phyloP scores from a whole-genome alignment of 2,888 invertebrate genomes.

The Pandemis heparana region DNA sequence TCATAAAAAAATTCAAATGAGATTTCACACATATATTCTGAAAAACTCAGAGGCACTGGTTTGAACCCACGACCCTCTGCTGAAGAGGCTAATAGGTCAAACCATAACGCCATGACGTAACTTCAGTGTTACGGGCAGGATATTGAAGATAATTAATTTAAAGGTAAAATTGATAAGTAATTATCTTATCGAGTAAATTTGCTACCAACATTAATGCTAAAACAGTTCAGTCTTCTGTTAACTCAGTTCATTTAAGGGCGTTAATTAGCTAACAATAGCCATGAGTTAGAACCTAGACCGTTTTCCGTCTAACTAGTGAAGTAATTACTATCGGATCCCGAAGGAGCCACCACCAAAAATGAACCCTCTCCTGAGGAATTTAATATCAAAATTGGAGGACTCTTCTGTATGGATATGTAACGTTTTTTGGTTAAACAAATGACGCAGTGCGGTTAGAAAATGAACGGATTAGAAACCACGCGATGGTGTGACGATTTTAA shows the following conservation, averaged over 20 bases:
- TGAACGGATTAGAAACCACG: conserved; percentile 32
- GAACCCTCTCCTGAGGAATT: background rate
- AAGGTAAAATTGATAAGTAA: background rate
- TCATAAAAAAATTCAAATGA: too few species aligned
- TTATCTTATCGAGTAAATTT: too few species aligned
- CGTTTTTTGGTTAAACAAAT: background rate
- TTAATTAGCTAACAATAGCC: conserved; percentile 53
- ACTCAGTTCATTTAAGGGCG: conserved; percentile 48
- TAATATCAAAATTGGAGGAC: background rate
- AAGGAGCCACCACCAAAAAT: conserved; percentile 9
- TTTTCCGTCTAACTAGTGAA: conserved; percentile 49
- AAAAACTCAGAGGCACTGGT: too few species aligned
- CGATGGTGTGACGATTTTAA: conserved; percentile 32
- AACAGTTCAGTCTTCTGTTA: conserved; percentile 1
- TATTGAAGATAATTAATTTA: background rate
- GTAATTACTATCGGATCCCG: conserved; percentile 46
- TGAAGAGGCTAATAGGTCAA: too few species aligned
- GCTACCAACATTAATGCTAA: background rate
- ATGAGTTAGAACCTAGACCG: conserved; percentile 49
- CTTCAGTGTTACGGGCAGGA: background rate
- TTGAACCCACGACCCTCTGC: too few species aligned
- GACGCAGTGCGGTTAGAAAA: conserved; percentile 31
- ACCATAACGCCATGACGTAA: too few species aligned
- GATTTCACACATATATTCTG: too few species aligned
- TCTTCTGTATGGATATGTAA: background rate